These are phyloP conservation scores for Melopsittacus undulatus DNA, from an alignment of 2,797 vertebrate genomes.

Conservation along the genomic window DNA sequence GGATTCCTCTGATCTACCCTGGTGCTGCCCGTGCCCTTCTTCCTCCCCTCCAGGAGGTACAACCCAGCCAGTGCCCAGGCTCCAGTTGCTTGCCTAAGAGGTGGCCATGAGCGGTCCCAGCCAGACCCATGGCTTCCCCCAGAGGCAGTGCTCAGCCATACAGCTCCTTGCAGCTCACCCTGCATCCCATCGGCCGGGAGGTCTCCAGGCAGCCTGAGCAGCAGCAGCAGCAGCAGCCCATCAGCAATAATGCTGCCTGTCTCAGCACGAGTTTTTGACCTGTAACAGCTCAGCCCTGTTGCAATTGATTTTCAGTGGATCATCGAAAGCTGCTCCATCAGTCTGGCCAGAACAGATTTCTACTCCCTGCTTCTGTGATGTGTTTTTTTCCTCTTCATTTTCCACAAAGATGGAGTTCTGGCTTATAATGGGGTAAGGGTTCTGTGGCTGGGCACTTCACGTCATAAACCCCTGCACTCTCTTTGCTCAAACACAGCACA, in stretches of 20 bases:
- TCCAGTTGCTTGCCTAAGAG: neutral
- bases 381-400: neutral
- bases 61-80: rapidly evolving
- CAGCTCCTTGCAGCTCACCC: rapidly evolving
- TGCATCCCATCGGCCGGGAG: rapidly evolving
- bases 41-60: neutral
- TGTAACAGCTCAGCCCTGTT: neutral
- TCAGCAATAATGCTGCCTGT: neutral
- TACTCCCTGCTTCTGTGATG: neutral
- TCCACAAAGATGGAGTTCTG: neutral
- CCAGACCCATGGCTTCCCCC: neutral
- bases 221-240: neutral
- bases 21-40: neutral
- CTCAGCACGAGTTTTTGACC: neutral
- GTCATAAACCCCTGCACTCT: neutral
- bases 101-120: neutral
- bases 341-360: neutral
- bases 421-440: neutral
- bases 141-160: neutral
- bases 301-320: slow-evolving; percentile 23
- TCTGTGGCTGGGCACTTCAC: neutral
- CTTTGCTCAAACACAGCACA: neutral
- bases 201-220: neutral
- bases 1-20: neutral
- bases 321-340: neutral